Percentiles rank a stretch among this genome's conserved stretches.
Evolutionary conservation across 2,888 invertebrate genomes (phyloP).

Genomic region (Rhagonycha fulva): DNA sequence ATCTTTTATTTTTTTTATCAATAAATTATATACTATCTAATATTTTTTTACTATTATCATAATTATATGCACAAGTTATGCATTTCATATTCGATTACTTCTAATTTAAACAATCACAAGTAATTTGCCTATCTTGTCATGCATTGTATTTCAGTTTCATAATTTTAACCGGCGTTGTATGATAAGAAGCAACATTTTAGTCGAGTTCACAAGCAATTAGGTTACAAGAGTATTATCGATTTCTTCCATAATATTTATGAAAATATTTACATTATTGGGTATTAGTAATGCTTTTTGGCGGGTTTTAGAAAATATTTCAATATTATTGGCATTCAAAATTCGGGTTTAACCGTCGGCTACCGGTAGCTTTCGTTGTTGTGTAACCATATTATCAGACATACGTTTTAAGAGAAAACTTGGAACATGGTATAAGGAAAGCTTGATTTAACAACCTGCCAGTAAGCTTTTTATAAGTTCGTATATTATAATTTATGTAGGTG

Average conservation of each 20-base stretch:
- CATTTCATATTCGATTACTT: background rate
- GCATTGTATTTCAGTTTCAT: background rate
- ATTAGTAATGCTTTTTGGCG: background rate
- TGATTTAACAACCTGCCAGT: conserved; percentile 21
- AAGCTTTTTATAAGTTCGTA: conserved; percentile 33
- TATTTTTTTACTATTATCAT: background rate
- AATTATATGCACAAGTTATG: background rate
- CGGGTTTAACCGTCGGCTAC: conserved; percentile 25
- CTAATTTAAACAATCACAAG: background rate
- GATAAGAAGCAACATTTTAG: background rate
- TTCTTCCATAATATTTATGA: background rate
- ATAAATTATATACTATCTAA: background rate
- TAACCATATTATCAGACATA: conserved; percentile 23
- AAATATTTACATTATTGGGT: background rate
- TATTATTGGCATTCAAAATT: conserved; percentile 7
- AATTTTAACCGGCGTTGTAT: background rate
- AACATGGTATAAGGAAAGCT: conserved; percentile 15
- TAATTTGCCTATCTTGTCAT: background rate
- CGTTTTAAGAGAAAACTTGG: conserved; percentile 21
- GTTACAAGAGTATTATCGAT: background rate
- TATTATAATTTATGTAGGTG: conserved; percentile 37
- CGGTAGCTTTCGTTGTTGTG: conserved; percentile 32
- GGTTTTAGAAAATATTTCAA: background rate
- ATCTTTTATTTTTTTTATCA: background rate
- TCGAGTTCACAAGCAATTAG: background rate